Base-by-base conservation (phyloP, 2,888 invertebrate species). In the Watsonalla binaria region DNA sequence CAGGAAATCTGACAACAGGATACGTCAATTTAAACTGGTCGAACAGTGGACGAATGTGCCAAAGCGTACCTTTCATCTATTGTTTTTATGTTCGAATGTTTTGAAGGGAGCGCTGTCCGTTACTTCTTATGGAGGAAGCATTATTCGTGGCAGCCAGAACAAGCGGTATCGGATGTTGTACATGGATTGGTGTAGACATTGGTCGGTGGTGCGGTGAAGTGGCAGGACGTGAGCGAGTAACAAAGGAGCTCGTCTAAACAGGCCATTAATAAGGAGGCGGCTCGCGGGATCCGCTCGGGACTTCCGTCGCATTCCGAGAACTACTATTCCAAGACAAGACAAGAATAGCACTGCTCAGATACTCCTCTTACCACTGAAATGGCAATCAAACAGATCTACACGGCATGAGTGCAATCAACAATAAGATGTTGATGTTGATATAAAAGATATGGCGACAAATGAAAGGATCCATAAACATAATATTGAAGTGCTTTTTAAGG, bases 211-310 rank as follows among this genome's bases (percentile, higher is more conserved):
- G 73, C 66, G 69, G 62, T 80, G 70, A 79, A 80, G 83, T 82
- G 82, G 80, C 79, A 79, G 82, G 84, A 85, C 84, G 87, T 84
- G 87, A 83, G 83, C 78, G 76, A 82, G 83, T 84, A 85, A 89
- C 88, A 86, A 90, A 89, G 86, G 84, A 84, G 84, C 81, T 77
- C 79, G 84, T 84, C 84, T 88, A 90, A 90, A 87, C 88, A 88
- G 87, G 84, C 80, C 89, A 90, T 90, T 89, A 89, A 89, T 88
- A 90, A 87, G 86, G 87, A 85, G 86, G 80, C 83, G 86, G 85
- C 78, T 80, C 78, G 77, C 77, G 76, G 75, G 83, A 76, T 80
- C 77, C 80, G 78, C 69, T 73, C 80, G 83, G 83, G 82, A 82
- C 88, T 86, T 89, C 89, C 89, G 88, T 75, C 72, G 84, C 79